Evolutionary conservation across 2,797 vertebrate genomes (phyloP), one percentile per base, ranked within the genome.

Genomic region (Enteromius anoplus): DNA sequence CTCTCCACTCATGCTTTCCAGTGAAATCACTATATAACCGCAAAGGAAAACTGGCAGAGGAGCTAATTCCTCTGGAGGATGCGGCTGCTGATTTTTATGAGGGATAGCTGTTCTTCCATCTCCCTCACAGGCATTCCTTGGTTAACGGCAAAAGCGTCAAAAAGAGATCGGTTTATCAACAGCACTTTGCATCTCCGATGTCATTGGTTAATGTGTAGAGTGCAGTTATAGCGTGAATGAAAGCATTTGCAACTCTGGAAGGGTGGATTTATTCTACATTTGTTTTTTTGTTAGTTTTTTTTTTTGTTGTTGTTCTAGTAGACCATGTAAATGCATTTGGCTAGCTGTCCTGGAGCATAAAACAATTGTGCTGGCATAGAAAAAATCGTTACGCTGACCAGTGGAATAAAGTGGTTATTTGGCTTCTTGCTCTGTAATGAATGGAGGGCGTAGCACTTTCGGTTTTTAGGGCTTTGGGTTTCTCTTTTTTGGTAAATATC

Each of bases 381-480:
- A 86, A 26, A 84, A 85, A 85, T 79, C 60, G 29, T 86, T 86
- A 84, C 17, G 10, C 80, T 55, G 80, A 80, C 83, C 72, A 75
- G 60, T 45, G 71, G 71, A 58, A 76, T 85, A 83, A 86, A 88
- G 86, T 82, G 78, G 83, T 78, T 60, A 76, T 80, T 85, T 76
- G 70, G 82, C 71, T 86, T 85, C 72, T 64, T 53, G n/a, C 47
- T 87, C 87, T 77, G 83, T 90, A 79, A 88, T 89, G 87, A 89
- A 85, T 55, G 76, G 86, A 89, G 69, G 82, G 53, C 37, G 72
- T 66, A 75, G 65, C 45, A 49, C 70, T 79, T 34, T 45, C 2
- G 14, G 60, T 75, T 78, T 64, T 62, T 60, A 58, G 88, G 10
- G 42, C 42, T 11, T 45, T 45, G 42, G 42, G 10, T 45, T 45